Percentiles rank a stretch among this genome's conserved stretches.
These are phyloP conservation scores for Agelas oroides DNA, from an alignment of 37 sponge, comb jelly and placozoan genomes.

Conservation along the genomic window DNA sequence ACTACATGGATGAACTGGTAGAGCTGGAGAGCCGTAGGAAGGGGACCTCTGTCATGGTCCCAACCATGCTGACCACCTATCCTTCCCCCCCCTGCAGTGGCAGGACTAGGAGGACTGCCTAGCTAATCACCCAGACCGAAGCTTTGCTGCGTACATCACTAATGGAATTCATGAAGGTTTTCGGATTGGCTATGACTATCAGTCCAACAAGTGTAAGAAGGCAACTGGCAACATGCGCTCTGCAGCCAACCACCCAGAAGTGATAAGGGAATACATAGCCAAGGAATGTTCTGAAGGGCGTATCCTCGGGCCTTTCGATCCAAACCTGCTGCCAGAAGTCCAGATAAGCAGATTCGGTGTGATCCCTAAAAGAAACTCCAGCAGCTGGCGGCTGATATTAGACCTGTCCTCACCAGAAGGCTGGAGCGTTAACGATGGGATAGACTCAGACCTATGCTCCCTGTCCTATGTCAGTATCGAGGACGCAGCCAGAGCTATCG, in stretches of 20 bases:
- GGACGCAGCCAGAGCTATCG: neutral
- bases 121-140: neutral
- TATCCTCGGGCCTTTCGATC: too few species aligned
- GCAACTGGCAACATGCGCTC: too few species aligned
- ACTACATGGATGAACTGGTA: too few species aligned
- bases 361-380: neutral
- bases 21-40: too few species aligned
- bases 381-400: slow-evolving; percentile 7
- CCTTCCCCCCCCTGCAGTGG: neutral
- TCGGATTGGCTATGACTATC: neutral
- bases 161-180: too few species aligned
- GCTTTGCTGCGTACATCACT: too few species aligned
- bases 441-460: neutral
- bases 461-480: neutral
- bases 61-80: too few species aligned
- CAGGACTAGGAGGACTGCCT: neutral
- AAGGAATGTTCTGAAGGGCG: neutral
- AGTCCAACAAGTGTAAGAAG: too few species aligned
- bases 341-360: neutral
- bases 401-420: slow-evolving; percentile 21
- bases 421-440: slow-evolving; percentile 9
- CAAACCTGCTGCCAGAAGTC: neutral
- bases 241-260: too few species aligned
- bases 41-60: too few species aligned
- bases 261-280: neutral